Conservation (phyloP, 2,797 vertebrate genomes). For the Tamandua tetradactyla region DNA sequence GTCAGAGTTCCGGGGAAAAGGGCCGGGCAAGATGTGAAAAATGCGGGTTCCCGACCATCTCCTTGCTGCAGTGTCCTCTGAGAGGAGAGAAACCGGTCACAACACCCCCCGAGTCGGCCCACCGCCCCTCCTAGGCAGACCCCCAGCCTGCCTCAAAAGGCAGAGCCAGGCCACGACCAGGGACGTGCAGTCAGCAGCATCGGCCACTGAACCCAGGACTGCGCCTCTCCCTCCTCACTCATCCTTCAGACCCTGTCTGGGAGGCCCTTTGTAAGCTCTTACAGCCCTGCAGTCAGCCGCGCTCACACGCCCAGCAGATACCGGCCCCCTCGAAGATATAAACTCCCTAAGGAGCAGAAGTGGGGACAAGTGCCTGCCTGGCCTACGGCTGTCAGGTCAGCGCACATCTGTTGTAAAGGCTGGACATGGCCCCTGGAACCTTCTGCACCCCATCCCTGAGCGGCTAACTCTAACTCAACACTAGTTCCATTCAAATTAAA, state of each 20-base stretch:
- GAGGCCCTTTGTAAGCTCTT: too few relatives aligned
- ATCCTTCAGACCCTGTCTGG: rapidly evolving
- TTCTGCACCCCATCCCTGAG: too few relatives aligned
- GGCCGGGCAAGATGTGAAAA: too few relatives aligned
- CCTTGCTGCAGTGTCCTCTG: conserved; percentile 83
- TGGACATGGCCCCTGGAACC: too few relatives aligned
- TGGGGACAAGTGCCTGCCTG: background rate
- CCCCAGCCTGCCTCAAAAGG: background rate
- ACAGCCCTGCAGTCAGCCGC: background rate
- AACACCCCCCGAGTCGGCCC: rapidly evolving
- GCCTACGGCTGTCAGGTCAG: background rate
- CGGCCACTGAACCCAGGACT: too few relatives aligned
- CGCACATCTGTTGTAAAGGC: too few relatives aligned
- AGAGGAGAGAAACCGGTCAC: conserved; percentile 83
- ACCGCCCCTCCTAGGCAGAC: background rate
- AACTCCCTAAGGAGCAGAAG: background rate
- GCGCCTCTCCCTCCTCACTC: background rate
- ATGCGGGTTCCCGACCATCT: rapidly evolving
- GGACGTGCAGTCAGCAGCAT: background rate
- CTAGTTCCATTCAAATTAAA: too few relatives aligned
- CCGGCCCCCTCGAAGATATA: background rate
- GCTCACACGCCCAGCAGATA: background rate
- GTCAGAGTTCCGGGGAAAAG: background rate
- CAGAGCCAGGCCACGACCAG: rapidly evolving
- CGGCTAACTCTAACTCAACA: too few relatives aligned